These are phyloP conservation scores for Synanceia verrucosa DNA, from an alignment of 2,797 vertebrate genomes.

Conservation along the genomic window DNA sequence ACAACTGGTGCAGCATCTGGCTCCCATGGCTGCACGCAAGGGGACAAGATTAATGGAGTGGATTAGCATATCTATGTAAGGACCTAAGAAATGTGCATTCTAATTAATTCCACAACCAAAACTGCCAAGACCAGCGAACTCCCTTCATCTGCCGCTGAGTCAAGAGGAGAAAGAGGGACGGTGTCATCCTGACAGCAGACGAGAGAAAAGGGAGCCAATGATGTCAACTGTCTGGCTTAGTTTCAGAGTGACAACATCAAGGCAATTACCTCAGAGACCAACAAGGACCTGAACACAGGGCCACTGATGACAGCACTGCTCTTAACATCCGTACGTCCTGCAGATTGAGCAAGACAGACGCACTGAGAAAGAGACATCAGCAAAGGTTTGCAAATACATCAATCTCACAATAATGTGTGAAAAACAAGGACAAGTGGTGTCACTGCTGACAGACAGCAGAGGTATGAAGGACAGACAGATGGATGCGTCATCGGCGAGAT, in stretches of 20 bases:
- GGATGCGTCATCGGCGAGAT: conserved; percentile 43
- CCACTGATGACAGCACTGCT: conserved; percentile 32
- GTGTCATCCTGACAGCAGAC: conserved; percentile 31
- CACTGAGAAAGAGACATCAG: conserved; percentile 32
- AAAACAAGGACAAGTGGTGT: conserved; percentile 60
- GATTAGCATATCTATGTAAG: conserved; percentile 86
- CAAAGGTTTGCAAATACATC: conserved; percentile 59
- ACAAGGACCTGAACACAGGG: conserved; percentile 30
- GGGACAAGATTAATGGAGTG: conserved; percentile 85
- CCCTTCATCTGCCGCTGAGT: conserved; percentile 12
- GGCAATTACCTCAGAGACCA: conserved; percentile 43
- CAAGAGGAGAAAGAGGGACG: background rate
- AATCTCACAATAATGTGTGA: conserved; percentile 49
- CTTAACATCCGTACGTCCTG: conserved; percentile 31
- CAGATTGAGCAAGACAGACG: conserved; percentile 24
- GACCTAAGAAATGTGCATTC: conserved; percentile 75
- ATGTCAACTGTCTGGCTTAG: conserved; percentile 53
- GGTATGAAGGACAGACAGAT: conserved; percentile 56
- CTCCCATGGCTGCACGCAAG: conserved; percentile 82
- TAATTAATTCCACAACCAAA: conserved; percentile 76
- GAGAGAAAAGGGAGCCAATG: conserved; percentile 31
- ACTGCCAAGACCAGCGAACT: conserved; percentile 49
- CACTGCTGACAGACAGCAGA: conserved; percentile 47
- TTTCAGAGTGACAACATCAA: conserved; percentile 53
- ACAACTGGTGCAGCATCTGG: conserved; percentile 89